phyloP scores from a whole-genome alignment of 2,797 vertebrate species.

The Labeo calbasu region DNA sequence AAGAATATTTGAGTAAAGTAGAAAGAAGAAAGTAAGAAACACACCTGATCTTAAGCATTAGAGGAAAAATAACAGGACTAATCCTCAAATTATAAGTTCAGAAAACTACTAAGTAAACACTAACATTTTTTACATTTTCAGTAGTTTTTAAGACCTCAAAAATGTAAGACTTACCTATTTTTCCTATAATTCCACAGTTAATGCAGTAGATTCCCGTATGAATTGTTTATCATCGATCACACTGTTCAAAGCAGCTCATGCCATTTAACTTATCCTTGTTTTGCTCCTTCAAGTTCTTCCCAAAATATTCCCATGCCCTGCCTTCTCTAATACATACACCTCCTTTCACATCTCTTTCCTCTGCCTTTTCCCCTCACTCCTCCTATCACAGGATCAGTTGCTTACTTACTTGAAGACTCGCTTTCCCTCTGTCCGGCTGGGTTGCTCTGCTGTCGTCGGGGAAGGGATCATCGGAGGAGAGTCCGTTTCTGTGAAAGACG shows the following conservation, averaged over 20 bases:
- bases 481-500: slow-evolving; percentile 52
- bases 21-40: neutral
- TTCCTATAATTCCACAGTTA: neutral
- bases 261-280: slow-evolving; percentile 2
- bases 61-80: neutral
- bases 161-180: neutral
- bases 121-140: neutral
- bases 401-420: slow-evolving; percentile 83
- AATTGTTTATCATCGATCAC: neutral
- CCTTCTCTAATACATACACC: neutral
- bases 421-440: slow-evolving; percentile 68
- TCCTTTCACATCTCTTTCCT: slow-evolving; percentile 3
- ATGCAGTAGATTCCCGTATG: neutral
- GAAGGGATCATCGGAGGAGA: slow-evolving; percentile 55
- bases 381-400: neutral
- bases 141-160: neutral
- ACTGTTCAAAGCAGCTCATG: neutral
- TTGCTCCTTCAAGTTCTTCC: neutral
- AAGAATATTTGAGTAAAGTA: neutral
- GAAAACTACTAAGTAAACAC: neutral
- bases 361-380: neutral
- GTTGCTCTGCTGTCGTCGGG: neutral
- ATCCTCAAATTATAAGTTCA: neutral
- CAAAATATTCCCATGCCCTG: slow-evolving; percentile 12
- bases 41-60: neutral